A percentile compares a stretch with the other conserved stretches of the same genome.
phyloP scores from a whole-genome alignment of 1,140 invertebrate genomes.

The Capitella teleta region DNA sequence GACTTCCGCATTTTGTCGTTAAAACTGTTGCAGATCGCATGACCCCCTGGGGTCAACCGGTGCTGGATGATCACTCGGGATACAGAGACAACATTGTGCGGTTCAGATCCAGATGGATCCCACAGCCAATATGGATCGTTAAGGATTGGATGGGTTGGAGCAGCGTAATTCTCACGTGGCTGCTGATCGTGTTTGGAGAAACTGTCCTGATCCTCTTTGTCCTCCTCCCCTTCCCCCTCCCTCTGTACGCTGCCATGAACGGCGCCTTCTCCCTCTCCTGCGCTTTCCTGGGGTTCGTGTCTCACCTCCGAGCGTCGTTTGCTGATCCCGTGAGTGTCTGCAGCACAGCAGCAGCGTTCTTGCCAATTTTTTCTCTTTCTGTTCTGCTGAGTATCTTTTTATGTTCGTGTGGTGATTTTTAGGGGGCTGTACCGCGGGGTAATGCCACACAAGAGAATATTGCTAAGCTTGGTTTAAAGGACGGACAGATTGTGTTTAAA shows the following conservation, averaged over 20 bases:
- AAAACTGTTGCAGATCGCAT: no score
- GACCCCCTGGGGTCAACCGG: no score
- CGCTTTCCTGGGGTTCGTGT: conserved; percentile 7
- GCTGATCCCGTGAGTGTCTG: conserved; percentile 13
- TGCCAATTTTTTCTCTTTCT: no score
- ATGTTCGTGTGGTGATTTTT: conserved; percentile 11
- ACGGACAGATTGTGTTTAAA: conserved; percentile 91
- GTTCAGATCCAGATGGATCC: background rate
- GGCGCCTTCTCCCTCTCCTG: background rate
- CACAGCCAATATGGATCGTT: background rate
- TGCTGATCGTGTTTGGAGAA: conserved; percentile 9
- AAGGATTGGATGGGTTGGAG: background rate
- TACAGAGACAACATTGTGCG: background rate
- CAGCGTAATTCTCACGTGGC: conserved; percentile 8
- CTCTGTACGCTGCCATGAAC: background rate
- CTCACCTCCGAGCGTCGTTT: conserved; percentile 8
- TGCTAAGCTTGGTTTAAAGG: conserved; percentile 79
- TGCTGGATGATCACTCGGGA: no score
- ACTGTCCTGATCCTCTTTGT: conserved; percentile 8
- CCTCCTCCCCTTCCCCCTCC: background rate
- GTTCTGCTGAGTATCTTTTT: background rate
- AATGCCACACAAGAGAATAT: conserved; percentile 98
- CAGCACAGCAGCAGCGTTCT: background rate
- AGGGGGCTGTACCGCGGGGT: conserved; percentile 96
- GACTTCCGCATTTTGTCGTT: no score